Percentiles rank a stretch among this genome's conserved stretches.
Evolutionary conservation across 2,888 invertebrate species (phyloP).

Genomic region (Phania funesta): DNA sequence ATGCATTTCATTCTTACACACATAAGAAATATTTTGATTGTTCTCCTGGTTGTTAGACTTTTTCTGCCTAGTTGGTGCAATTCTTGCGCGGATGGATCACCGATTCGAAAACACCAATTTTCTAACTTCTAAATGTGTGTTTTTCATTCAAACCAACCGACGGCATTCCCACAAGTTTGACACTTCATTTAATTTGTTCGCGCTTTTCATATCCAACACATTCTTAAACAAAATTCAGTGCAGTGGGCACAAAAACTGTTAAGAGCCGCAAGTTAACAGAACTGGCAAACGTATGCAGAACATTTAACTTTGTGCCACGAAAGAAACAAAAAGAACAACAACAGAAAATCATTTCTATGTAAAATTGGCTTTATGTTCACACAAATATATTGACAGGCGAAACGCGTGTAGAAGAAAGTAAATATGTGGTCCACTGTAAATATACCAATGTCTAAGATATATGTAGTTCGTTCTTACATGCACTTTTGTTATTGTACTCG

Average conservation of each 20-base stretch:
- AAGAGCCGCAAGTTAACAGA: background rate
- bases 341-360: background rate
- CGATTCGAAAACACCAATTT: background rate
- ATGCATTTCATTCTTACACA: too few species aligned
- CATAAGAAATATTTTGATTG: too few species aligned
- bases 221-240: background rate
- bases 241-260: conserved; percentile 2
- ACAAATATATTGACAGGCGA: background rate
- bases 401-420: background rate
- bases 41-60: too few species aligned
- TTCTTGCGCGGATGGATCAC: too few species aligned
- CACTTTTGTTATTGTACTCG: too few species aligned
- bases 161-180: background rate
- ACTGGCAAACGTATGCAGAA: conserved; percentile 17
- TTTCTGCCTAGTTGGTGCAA: too few species aligned
- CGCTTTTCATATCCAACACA: background rate
- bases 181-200: background rate
- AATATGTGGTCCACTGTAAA: background rate
- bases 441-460: background rate
- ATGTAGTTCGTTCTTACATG: too few species aligned
- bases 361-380: background rate
- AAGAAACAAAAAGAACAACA: background rate
- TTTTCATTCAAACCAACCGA: background rate
- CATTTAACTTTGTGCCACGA: background rate
- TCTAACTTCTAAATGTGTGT: background rate